Conservation (phyloP, 2,113 vertebrate genomes). For the Anas platyrhynchos region DNA sequence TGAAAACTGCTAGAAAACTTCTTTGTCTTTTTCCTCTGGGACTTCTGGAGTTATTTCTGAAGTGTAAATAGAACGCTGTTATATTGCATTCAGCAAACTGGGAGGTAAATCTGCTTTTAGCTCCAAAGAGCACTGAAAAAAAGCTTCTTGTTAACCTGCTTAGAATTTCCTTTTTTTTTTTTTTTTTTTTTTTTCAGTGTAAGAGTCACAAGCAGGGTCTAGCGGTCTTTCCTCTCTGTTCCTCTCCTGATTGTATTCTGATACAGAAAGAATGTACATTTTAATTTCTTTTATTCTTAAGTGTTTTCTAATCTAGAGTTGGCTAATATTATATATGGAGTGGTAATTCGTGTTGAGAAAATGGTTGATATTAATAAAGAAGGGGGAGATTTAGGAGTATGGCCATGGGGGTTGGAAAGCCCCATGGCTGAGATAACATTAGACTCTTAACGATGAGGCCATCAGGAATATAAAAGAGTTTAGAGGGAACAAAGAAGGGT, state of each 20-base stretch:
- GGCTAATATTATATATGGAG: not conserved
- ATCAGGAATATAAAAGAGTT: too few species aligned
- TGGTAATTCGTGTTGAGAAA: too few species aligned
- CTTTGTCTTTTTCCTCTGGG: conserved; percentile 41
- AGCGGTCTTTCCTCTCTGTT: not conserved
- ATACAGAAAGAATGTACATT: not conserved
- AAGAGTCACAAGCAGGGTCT: not conserved
- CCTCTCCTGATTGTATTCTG: not conserved
- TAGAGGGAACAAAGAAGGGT: too few species aligned
- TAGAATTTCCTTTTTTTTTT: not conserved
- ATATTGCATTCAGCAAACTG: not conserved
- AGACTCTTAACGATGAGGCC: too few species aligned
- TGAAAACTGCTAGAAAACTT: conserved; percentile 27
- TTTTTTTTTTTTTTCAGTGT: not conserved
- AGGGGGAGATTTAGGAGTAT: too few species aligned
- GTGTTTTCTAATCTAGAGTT: not conserved
- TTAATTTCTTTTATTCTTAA: not conserved
- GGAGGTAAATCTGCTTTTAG: conserved; percentile 35
- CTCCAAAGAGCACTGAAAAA: conserved; percentile 9
- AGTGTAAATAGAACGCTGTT: conserved; percentile 14
- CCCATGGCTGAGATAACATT: too few species aligned
- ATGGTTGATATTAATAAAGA: too few species aligned
- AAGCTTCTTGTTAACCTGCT: not conserved
- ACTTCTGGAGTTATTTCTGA: not conserved
- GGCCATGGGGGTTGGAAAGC: too few species aligned